Conservation (phyloP, 2,888 invertebrate genomes). For the Acleris cristana region DNA sequence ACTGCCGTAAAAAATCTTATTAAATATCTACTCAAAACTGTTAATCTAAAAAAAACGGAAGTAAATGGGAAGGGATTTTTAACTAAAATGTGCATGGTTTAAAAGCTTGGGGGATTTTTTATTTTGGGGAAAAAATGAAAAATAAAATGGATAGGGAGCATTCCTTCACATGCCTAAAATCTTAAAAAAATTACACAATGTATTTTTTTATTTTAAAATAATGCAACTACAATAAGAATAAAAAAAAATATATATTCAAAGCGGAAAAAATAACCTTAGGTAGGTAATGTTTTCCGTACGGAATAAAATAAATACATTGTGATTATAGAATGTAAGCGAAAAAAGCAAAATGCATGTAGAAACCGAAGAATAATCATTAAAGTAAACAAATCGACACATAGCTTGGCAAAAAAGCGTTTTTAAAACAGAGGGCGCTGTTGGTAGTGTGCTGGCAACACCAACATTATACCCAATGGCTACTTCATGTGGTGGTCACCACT, state of each 20-base stretch:
- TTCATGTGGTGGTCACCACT: too few relatives aligned
- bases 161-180: slow-evolving; percentile 59
- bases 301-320: slow-evolving; percentile 7
- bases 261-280: too few relatives aligned
- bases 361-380: neutral
- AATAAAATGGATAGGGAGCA: slow-evolving; percentile 36
- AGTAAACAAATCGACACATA: neutral
- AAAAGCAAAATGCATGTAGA: slow-evolving; percentile 28
- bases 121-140: neutral
- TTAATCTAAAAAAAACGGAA: slow-evolving; percentile 32
- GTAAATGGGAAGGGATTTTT: neutral
- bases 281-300: too few relatives aligned
- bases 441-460: too few relatives aligned
- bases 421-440: neutral
- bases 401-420: neutral
- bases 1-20: slow-evolving; percentile 46
- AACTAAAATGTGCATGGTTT: slow-evolving; percentile 13
- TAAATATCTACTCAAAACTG: slow-evolving; percentile 36
- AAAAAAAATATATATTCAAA: too few relatives aligned
- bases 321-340: slow-evolving; percentile 15
- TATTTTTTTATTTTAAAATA: neutral
- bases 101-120: neutral
- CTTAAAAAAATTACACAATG: slow-evolving; percentile 35
- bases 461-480: too few relatives aligned
- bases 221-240: too few relatives aligned